Base-by-base conservation (phyloP, 2,888 invertebrate species). In the Xanthorhoe spadicearia region DNA sequence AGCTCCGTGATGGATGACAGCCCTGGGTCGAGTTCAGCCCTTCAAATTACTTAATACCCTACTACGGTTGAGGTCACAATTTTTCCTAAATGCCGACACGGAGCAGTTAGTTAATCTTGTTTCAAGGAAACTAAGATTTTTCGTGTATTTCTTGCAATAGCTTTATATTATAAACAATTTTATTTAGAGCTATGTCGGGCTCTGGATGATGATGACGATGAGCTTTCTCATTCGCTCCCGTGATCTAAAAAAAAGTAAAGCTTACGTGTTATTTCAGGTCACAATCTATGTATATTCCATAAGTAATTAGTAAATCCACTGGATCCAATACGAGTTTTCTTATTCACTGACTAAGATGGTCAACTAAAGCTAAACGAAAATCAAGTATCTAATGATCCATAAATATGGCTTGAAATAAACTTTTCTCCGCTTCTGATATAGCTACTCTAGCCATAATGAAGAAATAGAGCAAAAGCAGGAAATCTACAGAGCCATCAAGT, bases 1-100 rank as follows among this genome's bases (percentile, higher is more conserved):
- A 80, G 83, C 80, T 73, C 69, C 69, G 83, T 92, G 92, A 92
- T 91, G 86, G 90, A 92, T 92, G 88, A 79, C 77, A 18, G 75
- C 80, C 75, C 74, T 77, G 78, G 84, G 49, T 58, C 78, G 76
- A 76, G 81, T 83, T 81, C 80, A 80, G 82, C 85, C 86, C 85
- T 84, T 85, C 83, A 83, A 86, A 85, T 85, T 86, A 84, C 83
- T 81, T 84, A 81, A 83, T 83, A 78, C 75, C 73, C 77, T 74
- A 15, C 38, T 35, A 43, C 52, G 64, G 58, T 61, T 58, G 61
- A 61, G 62, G 46, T 46, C 62, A 62, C 59, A 54, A 58, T 63
- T 60, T 63, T 64, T 49, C 46, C 56, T 65, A 61, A 64, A 55
- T 59, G 7, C 8, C 43, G 19, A 43, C 23, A 43, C 7, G 18